Evolutionary conservation across 2,797 vertebrate species (phyloP).

Genomic region (Valencia hispanica): DNA sequence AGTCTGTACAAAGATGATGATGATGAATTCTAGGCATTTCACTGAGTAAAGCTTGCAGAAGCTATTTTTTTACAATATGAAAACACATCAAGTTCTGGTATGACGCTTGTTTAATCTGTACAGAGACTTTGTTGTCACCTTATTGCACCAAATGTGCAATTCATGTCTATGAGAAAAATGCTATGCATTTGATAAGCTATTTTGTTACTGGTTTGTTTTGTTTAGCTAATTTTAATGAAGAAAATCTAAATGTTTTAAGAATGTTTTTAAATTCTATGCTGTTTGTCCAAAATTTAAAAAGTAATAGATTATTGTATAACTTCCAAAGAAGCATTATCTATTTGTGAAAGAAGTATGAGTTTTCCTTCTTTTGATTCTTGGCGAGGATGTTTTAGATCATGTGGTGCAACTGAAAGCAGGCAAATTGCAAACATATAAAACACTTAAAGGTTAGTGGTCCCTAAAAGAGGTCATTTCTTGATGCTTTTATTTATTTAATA

Average conservation of each 20-base stretch:
- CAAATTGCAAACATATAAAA: conserved; percentile 7
- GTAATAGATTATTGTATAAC: conserved; percentile 59
- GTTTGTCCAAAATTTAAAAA: conserved; percentile 18
- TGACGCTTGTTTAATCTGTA: conserved; percentile 53
- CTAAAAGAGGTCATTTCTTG: background rate
- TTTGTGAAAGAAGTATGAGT: conserved; percentile 43
- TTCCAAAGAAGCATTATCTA: conserved; percentile 39
- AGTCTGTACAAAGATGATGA: conserved; percentile 2
- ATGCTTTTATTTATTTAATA: background rate
- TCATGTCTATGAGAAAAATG: conserved; percentile 76
- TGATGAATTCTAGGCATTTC: conserved; percentile 30
- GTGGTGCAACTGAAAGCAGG: conserved; percentile 22
- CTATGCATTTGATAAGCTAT: conserved; percentile 88
- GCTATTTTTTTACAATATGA: conserved; percentile 35
- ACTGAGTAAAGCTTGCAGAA: conserved; percentile 42
- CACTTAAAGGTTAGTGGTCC: conserved; percentile 11
- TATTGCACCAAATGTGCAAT: conserved; percentile 76
- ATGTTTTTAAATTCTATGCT: conserved; percentile 52
- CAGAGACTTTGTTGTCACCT: conserved; percentile 39
- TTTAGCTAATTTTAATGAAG: conserved; percentile 71
- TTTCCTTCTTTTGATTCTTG: conserved; percentile 35
- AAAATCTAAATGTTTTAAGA: conserved; percentile 55
- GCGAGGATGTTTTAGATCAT: conserved; percentile 25
- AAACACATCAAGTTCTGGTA: conserved; percentile 58
- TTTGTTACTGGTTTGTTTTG: conserved; percentile 65